Evolutionary conservation across 2,888 invertebrate species (phyloP), one percentile per base, ranked within the genome.

Genomic region (Hofmannophila pseudospretella): DNA sequence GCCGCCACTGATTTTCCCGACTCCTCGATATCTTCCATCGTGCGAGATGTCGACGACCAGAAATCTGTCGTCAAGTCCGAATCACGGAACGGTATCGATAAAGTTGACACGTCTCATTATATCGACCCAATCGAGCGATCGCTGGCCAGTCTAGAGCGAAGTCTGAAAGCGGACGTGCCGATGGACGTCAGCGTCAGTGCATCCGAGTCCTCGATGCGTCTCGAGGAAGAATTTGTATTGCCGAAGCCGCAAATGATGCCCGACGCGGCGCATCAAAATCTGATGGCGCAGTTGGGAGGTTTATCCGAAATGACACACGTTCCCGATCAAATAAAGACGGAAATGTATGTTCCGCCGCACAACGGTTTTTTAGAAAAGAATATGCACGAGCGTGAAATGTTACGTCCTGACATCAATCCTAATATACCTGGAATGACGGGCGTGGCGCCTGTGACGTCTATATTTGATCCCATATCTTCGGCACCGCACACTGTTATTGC

Each of bases 101-200:
- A 81, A 46, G 57, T 78, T 1, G 85, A 85, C 42, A 45, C 80
- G 4, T 81, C 84, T 12, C 86, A 80, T 42, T 85, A 79, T 54
- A 90, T 91, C 39, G 92, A 93, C 70, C 92, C 92, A 11, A 86
- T 93, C 54, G 93, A 93, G 72, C 89, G 92, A 51, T 91, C 92
- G 36, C 79, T 93, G 55, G 92, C 92, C 32, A 92, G 90, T 53
- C 77, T 93, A 49, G 93, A 93, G 72, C 89, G 91, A 33, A 89
- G 88, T 47, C 77, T 89, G 27, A 90, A 89, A 53, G 88, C 79
- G 35, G 88, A 89, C 35, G 82, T 87, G 42, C 90, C 90, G 38
- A 88, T 89, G 60, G 85, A 89, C 43, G 82, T 86, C 20, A 85
- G 77, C 45, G 79, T 87, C 32, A 82, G 88, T 38, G 85, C 80